Percentiles rank a stretch among this genome's conserved stretches.
phyloP scores from a whole-genome alignment of 2,113 vertebrate species.

The Lepisosteus oculatus region DNA sequence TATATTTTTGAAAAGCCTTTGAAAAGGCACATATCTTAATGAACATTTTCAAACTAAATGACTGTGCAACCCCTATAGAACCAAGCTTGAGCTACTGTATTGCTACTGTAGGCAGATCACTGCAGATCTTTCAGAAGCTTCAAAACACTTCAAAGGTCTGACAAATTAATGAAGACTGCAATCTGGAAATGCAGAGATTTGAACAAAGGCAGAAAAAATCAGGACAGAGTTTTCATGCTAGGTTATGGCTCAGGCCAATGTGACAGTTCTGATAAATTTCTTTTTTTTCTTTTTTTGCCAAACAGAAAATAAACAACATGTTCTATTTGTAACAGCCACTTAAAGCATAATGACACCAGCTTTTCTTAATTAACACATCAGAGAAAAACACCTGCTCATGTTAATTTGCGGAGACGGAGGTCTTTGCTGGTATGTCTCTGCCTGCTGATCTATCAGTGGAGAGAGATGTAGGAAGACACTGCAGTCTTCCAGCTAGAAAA shows the following conservation, averaged over 20 bases:
- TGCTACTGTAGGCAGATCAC: too few species aligned
- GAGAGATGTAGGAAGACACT: slow-evolving; percentile 32
- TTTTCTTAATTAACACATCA: slow-evolving; percentile 61
- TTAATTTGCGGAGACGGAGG: slow-evolving; percentile 56
- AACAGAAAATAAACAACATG: slow-evolving; percentile 56
- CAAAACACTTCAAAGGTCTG: too few species aligned
- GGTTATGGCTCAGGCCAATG: slow-evolving; percentile 33
- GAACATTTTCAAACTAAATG: too few species aligned
- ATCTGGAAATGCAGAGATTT: slow-evolving; percentile 28
- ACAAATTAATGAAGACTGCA: slow-evolving; percentile 26
- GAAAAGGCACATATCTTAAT: too few species aligned
- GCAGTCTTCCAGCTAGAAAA: slow-evolving; percentile 22
- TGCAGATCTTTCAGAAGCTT: too few species aligned
- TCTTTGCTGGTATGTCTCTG: slow-evolving; percentile 39
- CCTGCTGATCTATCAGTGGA: slow-evolving; percentile 35
- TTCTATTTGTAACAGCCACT: slow-evolving; percentile 61
- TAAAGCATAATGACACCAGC: slow-evolving; percentile 61
- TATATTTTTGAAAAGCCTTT: too few species aligned
- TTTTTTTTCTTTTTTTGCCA: slow-evolving; percentile 35
- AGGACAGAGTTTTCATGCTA: not conserved
- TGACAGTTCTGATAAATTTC: slow-evolving; percentile 48
- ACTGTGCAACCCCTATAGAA: too few species aligned
- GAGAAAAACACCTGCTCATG: slow-evolving; percentile 61
- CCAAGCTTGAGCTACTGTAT: too few species aligned
- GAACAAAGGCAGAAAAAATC: too few species aligned